These are phyloP conservation scores for Stigmatopora argus DNA, from an alignment of 2,113 vertebrate species.

Conservation along the genomic window DNA sequence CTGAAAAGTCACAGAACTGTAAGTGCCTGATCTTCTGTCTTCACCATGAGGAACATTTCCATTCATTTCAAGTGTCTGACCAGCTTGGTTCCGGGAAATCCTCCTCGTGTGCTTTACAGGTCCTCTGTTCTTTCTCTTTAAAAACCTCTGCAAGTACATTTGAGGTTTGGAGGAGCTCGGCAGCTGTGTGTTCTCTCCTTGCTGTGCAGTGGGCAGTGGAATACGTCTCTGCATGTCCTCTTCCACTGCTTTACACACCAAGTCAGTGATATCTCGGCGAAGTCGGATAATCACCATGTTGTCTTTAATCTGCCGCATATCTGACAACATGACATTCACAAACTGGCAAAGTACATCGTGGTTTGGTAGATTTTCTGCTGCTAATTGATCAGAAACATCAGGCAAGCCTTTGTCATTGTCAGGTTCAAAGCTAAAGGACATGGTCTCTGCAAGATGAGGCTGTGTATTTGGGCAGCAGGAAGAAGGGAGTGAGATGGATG, in stretches of 20 bases:
- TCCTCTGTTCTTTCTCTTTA: conserved; percentile 7
- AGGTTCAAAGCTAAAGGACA: conserved; percentile 17
- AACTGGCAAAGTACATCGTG: conserved; percentile 22
- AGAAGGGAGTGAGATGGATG: neutral
- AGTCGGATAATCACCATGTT: conserved; percentile 32
- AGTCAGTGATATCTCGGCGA: conserved; percentile 28
- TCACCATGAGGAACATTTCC: conserved; percentile 5
- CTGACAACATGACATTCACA: conserved; percentile 24
- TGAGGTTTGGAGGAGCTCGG: neutral
- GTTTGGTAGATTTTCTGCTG: neutral
- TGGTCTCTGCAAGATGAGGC: conserved; percentile 4
- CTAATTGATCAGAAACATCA: neutral
- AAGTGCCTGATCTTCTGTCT: conserved; percentile 14
- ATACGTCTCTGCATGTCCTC: conserved; percentile 16
- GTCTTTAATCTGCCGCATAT: conserved; percentile 35
- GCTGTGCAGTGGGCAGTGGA: neutral
- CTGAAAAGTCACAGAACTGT: conserved; percentile 1
- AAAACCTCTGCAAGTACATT: neutral
- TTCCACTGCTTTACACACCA: conserved; percentile 34
- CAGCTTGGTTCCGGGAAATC: neutral
- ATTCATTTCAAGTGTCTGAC: neutral
- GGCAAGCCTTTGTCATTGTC: neutral
- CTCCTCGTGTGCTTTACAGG: conserved; percentile 3
- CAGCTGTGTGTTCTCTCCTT: neutral
- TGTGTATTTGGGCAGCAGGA: conserved; percentile 1